Conservation (phyloP, 2,113 vertebrate genomes). For the Xerus inauris region DNA sequence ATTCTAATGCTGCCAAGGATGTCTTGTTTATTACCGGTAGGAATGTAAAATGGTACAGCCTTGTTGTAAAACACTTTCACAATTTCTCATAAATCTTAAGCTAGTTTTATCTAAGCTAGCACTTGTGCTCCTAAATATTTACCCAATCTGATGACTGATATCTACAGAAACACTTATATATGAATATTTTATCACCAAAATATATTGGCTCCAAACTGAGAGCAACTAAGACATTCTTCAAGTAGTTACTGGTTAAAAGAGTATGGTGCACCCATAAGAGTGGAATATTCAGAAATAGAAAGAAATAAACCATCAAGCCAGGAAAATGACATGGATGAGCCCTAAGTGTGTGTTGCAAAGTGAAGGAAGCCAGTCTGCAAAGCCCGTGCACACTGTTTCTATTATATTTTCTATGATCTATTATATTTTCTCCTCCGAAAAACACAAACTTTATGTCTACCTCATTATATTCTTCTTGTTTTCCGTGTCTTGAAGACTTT, state of each 20-base stretch:
- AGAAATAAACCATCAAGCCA: background rate
- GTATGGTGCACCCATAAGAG: background rate
- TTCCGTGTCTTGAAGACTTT: background rate
- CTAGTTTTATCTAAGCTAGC: background rate
- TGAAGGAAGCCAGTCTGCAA: background rate
- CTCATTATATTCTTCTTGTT: slow-evolving; percentile 4
- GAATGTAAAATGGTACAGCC: background rate
- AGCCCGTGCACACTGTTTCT: background rate
- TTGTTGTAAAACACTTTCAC: background rate
- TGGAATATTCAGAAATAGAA: background rate
- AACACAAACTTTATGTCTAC: background rate
- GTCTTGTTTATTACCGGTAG: background rate
- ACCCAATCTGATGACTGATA: background rate
- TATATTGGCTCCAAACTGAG: background rate
- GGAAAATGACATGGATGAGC: background rate
- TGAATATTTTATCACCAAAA: background rate
- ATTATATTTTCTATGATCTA: background rate
- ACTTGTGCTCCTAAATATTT: background rate
- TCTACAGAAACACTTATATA: background rate
- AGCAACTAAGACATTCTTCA: background rate
- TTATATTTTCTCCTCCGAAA: background rate
- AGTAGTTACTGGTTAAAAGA: background rate
- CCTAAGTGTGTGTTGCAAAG: background rate
- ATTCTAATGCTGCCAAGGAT: background rate
- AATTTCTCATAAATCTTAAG: slow-evolving; percentile 8